Evolutionary conservation across 2,797 vertebrate species (phyloP).

Genomic region (Valencia hispanica): DNA sequence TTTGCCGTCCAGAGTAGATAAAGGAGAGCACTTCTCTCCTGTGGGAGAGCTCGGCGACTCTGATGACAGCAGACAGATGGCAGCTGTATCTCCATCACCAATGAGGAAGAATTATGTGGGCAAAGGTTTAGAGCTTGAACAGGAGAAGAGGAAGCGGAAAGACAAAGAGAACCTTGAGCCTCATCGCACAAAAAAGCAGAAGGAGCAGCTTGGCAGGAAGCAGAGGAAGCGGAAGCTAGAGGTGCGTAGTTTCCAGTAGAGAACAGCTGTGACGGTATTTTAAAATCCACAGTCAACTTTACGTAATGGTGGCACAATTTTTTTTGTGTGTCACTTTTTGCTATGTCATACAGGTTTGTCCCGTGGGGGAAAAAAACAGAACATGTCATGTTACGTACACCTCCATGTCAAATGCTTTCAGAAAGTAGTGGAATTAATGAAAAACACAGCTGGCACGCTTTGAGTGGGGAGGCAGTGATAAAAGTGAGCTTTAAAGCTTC

Average conservation of each 20-base stretch:
- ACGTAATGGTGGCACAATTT: background rate
- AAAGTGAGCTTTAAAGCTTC: background rate
- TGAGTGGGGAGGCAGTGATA: background rate
- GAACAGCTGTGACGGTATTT: background rate
- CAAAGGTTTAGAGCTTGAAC: slow-evolving; percentile 66
- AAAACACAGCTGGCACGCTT: too few relatives aligned
- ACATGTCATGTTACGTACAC: background rate
- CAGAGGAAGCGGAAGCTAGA: slow-evolving; percentile 78
- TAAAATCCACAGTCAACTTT: background rate
- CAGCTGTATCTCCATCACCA: slow-evolving; percentile 41
- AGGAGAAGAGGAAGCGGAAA: slow-evolving; percentile 79
- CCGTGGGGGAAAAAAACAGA: background rate
- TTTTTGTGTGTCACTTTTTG: background rate
- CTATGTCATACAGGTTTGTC: background rate
- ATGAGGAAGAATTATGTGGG: slow-evolving; percentile 65
- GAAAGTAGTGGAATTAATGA: background rate
- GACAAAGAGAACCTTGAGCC: slow-evolving; percentile 80
- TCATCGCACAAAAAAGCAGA: slow-evolving; percentile 69
- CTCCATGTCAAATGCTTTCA: background rate
- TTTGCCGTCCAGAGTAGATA: slow-evolving; percentile 57
- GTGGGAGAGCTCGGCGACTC: slow-evolving; percentile 67
- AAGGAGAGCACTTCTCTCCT: slow-evolving; percentile 58
- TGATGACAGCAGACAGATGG: slow-evolving; percentile 52
- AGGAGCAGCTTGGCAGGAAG: slow-evolving; percentile 76
- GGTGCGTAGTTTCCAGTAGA: slow-evolving; percentile 57